These are phyloP conservation scores for Paratrypauchen microcephalus DNA, from an alignment of 2,797 vertebrate genomes.

Conservation along the genomic window DNA sequence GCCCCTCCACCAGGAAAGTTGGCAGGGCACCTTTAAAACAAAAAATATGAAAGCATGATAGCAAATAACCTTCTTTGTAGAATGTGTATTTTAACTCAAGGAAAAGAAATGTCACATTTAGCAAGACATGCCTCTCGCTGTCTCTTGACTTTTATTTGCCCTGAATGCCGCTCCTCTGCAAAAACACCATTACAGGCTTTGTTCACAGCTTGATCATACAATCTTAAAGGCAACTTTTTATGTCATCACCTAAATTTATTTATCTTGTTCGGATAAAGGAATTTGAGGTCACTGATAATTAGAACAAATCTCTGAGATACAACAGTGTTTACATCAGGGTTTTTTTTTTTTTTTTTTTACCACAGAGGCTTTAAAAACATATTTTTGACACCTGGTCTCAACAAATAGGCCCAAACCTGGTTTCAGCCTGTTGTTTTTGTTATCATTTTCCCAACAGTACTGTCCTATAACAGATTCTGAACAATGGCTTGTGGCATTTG, in stretches of 20 bases:
- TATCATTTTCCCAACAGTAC: neutral
- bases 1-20: too few relatives aligned
- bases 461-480: neutral
- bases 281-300: neutral
- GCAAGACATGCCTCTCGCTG: neutral
- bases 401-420: neutral
- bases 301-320: neutral
- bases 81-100: neutral
- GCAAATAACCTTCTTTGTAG: neutral
- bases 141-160: neutral
- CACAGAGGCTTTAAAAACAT: neutral
- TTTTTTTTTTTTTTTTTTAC: too few relatives aligned
- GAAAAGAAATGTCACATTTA: neutral
- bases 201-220: slow-evolving; percentile 4
- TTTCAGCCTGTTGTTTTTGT: neutral
- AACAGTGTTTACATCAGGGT: neutral
- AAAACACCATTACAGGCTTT: neutral
- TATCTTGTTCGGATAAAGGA: neutral
- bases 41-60: neutral
- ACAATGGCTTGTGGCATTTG: neutral
- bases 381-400: neutral
- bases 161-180: neutral
- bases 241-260: slow-evolving; percentile 1
- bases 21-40: neutral
- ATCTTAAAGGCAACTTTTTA: neutral